These are phyloP conservation scores for Torymus aiolomorphi DNA, from an alignment of 2,888 invertebrate genomes.

Conservation along the genomic window DNA sequence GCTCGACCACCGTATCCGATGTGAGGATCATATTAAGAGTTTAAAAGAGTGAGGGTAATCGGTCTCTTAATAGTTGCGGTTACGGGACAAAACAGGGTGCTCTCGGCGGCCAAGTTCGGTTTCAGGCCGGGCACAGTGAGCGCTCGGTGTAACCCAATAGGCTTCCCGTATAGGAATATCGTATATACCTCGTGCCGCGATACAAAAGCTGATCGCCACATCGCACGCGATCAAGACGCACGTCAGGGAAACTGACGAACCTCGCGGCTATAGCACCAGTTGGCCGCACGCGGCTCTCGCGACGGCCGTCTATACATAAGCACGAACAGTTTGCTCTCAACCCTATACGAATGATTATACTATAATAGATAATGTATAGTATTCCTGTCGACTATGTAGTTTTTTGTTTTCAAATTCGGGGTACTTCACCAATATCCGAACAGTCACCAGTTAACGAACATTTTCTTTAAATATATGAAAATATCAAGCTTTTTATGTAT, in stretches of 20 bases:
- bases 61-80: conserved; percentile 22
- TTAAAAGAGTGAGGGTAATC: conserved; percentile 44
- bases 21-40: background rate
- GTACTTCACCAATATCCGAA: too few species aligned
- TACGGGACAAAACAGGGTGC: background rate
- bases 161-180: conserved; percentile 71
- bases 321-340: too few species aligned
- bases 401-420: too few species aligned
- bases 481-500: too few species aligned
- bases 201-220: conserved; percentile 75
- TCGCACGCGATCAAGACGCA: conserved; percentile 74
- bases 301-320: too few species aligned
- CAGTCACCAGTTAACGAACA: too few species aligned
- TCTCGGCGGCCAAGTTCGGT: too few species aligned
- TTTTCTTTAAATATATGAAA: too few species aligned
- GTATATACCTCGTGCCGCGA: conserved; percentile 62
- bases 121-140: too few species aligned
- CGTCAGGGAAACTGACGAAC: conserved; percentile 73
- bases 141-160: conserved; percentile 71
- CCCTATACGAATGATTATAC: too few species aligned
- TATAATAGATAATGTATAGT: too few species aligned
- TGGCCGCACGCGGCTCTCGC: conserved; percentile 12
- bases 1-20: background rate
- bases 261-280: conserved; percentile 53
- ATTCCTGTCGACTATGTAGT: too few species aligned